Base-by-base conservation (phyloP, 2,888 invertebrate species). In the Stenolophus ochropezus region DNA sequence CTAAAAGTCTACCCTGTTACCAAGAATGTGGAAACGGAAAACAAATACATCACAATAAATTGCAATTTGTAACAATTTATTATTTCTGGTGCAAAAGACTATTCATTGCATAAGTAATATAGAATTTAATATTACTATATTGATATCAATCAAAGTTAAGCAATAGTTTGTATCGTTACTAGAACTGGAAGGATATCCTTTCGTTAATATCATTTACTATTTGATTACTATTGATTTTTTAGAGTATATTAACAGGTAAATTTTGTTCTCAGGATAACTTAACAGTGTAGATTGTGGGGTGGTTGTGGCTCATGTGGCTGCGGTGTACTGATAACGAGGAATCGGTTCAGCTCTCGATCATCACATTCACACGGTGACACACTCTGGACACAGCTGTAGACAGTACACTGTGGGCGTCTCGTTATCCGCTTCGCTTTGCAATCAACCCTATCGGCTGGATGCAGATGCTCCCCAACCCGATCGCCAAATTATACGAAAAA, bases 281-380 rank as follows among this genome's bases (percentile, higher is more conserved):
- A 27, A 56, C 71, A 79, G 79, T 79, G 79, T 79, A 79, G 8
- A 18, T 16, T 58, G n/a, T 21, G 14, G 14, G 23, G 33, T 27
- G 23, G 51, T 27, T 61, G 47, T 47, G 33, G 21, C 47, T 23
- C 73, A 81, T 81, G 21, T 81, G 74, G 80, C 71, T 81, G 80
- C 20, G 80, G 80, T 71, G n/a, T 42, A 20, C 80, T 73, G 80
- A 81, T 81, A 81, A 81, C 80, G 56, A 21, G 27, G 49, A 73
- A 49, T 73, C 47, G 47, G 47, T 73, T 73, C 18, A 14, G n/a
- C n/a, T 25, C 69, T 69, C 69, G 69, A 65, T 56, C 25, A 65
- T 25, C 61, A 27, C 69, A 58, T 23, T 69, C 27, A 69, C 69
- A 73, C 47, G n/a, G 23, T 73, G 73, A 69, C 69, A 69, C 11